Evolutionary conservation across 2,113 vertebrate species (phyloP).

Genomic region (Tiliqua scincoides): DNA sequence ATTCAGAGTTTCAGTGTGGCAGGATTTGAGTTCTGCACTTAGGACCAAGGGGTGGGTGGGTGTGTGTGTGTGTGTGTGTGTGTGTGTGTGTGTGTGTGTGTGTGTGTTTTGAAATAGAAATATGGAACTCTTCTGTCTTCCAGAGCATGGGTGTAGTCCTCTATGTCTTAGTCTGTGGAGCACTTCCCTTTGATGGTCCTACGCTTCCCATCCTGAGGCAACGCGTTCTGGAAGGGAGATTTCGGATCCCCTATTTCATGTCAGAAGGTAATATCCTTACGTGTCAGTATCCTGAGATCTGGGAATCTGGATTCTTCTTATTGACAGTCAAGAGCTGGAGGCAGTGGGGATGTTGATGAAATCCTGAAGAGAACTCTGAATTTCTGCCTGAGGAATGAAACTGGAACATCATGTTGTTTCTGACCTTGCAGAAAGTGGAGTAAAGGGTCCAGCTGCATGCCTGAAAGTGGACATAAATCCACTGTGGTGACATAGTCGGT

Average conservation of each 20-base stretch:
- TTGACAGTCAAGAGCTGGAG: constrained; percentile 6
- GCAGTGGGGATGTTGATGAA: background rate
- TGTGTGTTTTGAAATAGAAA: background rate
- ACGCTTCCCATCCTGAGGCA: constrained; percentile 94
- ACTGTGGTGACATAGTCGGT: background rate
- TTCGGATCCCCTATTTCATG: constrained; percentile 99
- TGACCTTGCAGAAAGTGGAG: background rate
- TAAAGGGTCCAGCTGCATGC: background rate
- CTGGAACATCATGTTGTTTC: background rate
- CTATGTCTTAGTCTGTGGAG: constrained; percentile 96
- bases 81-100: background rate
- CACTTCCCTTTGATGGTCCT: constrained; percentile 95
- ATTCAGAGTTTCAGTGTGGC: background rate
- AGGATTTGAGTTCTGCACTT: constrained; percentile 12
- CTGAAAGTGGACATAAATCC: background rate
- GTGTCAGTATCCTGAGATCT: background rate
- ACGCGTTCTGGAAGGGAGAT: constrained; percentile 95
- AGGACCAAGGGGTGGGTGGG: no score
- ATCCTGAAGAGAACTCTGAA: background rate
- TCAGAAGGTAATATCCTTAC: constrained; percentile 99
- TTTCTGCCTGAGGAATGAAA: background rate
- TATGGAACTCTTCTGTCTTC: constrained; percentile 29
- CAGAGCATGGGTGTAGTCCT: constrained; percentile 99
- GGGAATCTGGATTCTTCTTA: background rate
- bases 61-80: background rate